These are phyloP conservation scores for Hesperophylax magnus DNA, from an alignment of 1,140 invertebrate species.

Conservation along the genomic window DNA sequence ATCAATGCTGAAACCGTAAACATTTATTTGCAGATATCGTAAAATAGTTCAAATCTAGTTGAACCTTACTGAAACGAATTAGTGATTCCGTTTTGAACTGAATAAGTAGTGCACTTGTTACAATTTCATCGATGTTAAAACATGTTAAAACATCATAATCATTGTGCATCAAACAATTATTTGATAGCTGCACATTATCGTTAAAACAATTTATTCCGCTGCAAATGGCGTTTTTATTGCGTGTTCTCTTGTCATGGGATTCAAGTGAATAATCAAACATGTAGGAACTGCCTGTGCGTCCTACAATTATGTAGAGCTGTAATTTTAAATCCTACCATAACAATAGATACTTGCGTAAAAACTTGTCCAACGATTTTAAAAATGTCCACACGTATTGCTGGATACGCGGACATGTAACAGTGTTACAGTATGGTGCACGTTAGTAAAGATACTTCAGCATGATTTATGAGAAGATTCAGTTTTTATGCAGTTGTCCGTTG, in stretches of 20 bases:
- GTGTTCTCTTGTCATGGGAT: neutral
- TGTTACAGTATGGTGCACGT: no score
- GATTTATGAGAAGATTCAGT: no score
- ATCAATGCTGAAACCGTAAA: no score
- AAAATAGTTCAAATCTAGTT: no score
- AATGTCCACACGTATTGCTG: no score
- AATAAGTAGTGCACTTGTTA: neutral
- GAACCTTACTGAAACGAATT: no score
- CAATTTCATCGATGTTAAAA: neutral
- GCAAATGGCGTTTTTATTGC: constrained; percentile 51
- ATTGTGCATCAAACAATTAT: constrained; percentile 52
- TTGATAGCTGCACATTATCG: constrained; percentile 52
- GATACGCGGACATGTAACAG: no score
- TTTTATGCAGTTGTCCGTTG: no score
- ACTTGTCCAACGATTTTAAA: constrained; percentile 10
- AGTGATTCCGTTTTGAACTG: neutral
- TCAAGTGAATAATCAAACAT: neutral
- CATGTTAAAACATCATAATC: constrained; percentile 49
- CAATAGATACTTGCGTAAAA: neutral
- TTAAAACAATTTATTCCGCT: constrained; percentile 53
- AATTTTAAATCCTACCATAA: neutral
- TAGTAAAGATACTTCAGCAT: no score
- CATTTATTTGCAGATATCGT: no score
- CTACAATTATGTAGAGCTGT: constrained; percentile 21
- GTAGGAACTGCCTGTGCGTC: neutral